phyloP scores from a whole-genome alignment of 2,888 invertebrate species.

The Clistopyga incitator region DNA sequence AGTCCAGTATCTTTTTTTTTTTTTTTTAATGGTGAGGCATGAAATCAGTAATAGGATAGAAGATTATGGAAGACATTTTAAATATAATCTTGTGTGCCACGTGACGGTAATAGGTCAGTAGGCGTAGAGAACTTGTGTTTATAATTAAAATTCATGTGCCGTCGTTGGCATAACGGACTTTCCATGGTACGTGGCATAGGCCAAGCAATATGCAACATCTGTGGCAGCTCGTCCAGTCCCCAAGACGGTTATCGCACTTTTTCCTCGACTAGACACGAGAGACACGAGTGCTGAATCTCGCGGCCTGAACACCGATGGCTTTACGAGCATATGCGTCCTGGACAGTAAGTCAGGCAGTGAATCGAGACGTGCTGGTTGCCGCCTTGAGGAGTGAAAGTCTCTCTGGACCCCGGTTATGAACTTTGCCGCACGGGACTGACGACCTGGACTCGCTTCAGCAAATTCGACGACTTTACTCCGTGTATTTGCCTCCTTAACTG shows the following conservation, averaged over 20 bases:
- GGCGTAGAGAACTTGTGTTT: slow-evolving; percentile 39
- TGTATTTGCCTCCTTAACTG: not conserved
- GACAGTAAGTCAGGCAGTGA: slow-evolving; percentile 43
- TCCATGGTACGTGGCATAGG: slow-evolving; percentile 11
- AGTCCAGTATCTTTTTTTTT: not conserved
- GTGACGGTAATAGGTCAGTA: slow-evolving; percentile 52
- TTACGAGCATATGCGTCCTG: slow-evolving; percentile 42
- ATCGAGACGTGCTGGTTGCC: slow-evolving; percentile 65
- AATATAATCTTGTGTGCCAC: slow-evolving; percentile 2
- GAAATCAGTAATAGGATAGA: not conserved
- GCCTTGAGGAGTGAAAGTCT: slow-evolving; percentile 80
- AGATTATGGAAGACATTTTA: not conserved
- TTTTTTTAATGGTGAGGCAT: not conserved
- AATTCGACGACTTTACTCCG: slow-evolving; percentile 53
- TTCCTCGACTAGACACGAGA: not conserved
- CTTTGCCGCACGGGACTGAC: slow-evolving; percentile 71
- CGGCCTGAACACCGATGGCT: slow-evolving; percentile 26
- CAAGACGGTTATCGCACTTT: slow-evolving; percentile 66
- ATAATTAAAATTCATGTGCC: slow-evolving; percentile 57
- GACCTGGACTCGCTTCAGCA: slow-evolving; percentile 39
- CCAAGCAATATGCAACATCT: slow-evolving; percentile 19
- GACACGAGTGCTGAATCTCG: slow-evolving; percentile 25
- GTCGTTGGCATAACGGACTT: slow-evolving; percentile 37
- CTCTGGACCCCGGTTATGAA: slow-evolving; percentile 71
- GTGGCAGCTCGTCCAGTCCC: slow-evolving; percentile 28